A percentile compares a stretch with the other conserved stretches of the same genome.
phyloP scores from a whole-genome alignment of 2,888 invertebrate genomes.

The Lathronympha strigana region DNA sequence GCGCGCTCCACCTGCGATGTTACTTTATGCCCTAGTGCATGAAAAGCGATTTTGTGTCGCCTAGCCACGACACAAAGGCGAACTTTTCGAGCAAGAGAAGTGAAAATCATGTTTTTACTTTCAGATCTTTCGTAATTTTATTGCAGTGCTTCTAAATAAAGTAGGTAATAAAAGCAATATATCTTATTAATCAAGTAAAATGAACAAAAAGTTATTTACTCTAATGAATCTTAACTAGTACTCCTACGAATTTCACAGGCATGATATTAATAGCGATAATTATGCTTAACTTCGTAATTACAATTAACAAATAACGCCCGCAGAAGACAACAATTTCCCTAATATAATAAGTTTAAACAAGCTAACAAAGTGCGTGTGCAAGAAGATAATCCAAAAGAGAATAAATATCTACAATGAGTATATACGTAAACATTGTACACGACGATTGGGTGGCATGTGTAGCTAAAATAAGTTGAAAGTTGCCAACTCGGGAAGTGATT shows the following conservation, averaged over 20 bases:
- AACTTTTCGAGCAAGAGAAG: no score
- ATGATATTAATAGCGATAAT: constrained; percentile 12
- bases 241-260: constrained; percentile 19
- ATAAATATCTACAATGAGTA: constrained; percentile 23
- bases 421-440: constrained; percentile 10
- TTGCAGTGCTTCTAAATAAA: neutral
- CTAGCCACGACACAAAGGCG: no score
- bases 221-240: constrained; percentile 8
- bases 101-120: no score
- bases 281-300: constrained; percentile 37
- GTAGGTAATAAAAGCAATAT: neutral
- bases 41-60: no score
- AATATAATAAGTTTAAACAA: constrained; percentile 36
- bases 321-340: constrained; percentile 17
- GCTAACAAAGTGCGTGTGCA: constrained; percentile 34
- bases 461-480: constrained; percentile 23
- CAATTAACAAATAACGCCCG: constrained; percentile 29
- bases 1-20: no score
- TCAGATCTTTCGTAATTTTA: no score
- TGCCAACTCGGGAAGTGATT: constrained; percentile 38
- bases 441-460: constrained; percentile 6
- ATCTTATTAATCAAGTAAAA: neutral
- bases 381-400: constrained; percentile 37
- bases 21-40: no score
- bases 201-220: neutral